Base-by-base conservation (phyloP, 2,888 invertebrate genomes). In the Machimus rusticus region DNA sequence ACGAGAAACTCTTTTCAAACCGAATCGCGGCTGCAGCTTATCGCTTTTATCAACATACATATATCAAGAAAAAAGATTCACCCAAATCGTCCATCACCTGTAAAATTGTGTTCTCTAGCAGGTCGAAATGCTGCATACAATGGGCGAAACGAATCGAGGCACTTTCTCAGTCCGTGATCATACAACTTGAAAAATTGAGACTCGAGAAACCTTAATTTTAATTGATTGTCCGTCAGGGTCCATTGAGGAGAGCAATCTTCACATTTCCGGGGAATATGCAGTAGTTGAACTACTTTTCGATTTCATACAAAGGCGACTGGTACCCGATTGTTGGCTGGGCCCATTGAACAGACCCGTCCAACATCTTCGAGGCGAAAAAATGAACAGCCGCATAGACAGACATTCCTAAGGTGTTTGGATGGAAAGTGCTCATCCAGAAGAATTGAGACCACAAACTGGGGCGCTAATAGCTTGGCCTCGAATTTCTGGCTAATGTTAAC, bases 181-280 rank as follows among this genome's bases (percentile, higher is more conserved):
- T 79, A 79, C 51, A 46, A 51, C 51, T 51, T 51, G 79, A 79
- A 51, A 79, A 79, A 79, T 79, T 34, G 31, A 66, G 66, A 66
- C 28, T 66, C 28, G 28, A 66, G 66, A 66, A 66, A 66, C 66
- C 66, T 66, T 79, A 46, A 79, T 79, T 46, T 46, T 79, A 79
- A 79, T 79, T 79, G 79, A 79, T 79, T 79, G 79, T 28, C 79
- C 79, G 51, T 79, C 79, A 51, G 46, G 79, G 51, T 28, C 79
- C 51, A 79, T 79, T 19, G 51, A 79, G 19, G 39, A 23, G 14
- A n/a, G 39, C 51, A 31, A 28, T 51, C 46, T 31, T 31, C 79
- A 79, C 51, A 51, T 79, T 79, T 79, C 79, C 79, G 79, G 79
- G 31, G 79, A 51, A 79, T 79, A 51, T 79, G 51, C 79, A 79